phyloP scores from a whole-genome alignment of 2,888 invertebrate genomes.

The Xanthia togata region DNA sequence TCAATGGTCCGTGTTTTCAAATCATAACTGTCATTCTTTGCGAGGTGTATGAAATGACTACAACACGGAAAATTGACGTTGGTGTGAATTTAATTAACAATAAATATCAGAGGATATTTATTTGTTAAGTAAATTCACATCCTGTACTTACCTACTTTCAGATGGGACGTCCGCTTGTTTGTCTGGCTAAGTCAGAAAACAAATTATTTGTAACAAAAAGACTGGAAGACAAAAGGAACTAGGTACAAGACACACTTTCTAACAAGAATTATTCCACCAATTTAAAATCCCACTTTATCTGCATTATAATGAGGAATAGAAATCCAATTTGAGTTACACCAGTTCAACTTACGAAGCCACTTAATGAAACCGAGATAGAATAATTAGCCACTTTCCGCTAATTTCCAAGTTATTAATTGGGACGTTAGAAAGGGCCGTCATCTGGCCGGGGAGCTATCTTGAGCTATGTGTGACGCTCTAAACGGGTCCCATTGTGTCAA shows the following conservation, averaged over 20 bases:
- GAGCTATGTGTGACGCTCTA: constrained; percentile 64
- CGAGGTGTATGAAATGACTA: background rate
- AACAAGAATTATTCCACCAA: constrained; percentile 48
- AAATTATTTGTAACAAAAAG: background rate
- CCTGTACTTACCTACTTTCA: background rate
- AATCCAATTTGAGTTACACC: constrained; percentile 75
- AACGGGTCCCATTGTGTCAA: constrained; percentile 70
- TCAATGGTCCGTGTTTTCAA: background rate
- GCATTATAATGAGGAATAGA: constrained; percentile 67
- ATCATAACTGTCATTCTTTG: background rate
- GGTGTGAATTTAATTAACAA: background rate
- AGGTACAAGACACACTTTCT: constrained; percentile 13
- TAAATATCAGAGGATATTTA: too few relatives aligned
- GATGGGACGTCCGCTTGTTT: background rate
- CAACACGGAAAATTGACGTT: background rate
- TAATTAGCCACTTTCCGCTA: constrained; percentile 86
- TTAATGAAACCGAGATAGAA: constrained; percentile 86
- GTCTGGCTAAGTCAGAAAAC: background rate
- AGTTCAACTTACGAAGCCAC: constrained; percentile 71
- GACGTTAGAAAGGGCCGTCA: constrained; percentile 84
- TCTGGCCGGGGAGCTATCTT: constrained; percentile 76
- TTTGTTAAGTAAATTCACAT: too few relatives aligned
- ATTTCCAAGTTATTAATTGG: constrained; percentile 89
- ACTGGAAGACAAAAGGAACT: constrained; percentile 32
- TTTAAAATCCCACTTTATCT: constrained; percentile 63